Evolutionary conservation across 2,113 vertebrate genomes (phyloP), one percentile per base, ranked within the genome.

Genomic region (Phoxinus phoxinus): DNA sequence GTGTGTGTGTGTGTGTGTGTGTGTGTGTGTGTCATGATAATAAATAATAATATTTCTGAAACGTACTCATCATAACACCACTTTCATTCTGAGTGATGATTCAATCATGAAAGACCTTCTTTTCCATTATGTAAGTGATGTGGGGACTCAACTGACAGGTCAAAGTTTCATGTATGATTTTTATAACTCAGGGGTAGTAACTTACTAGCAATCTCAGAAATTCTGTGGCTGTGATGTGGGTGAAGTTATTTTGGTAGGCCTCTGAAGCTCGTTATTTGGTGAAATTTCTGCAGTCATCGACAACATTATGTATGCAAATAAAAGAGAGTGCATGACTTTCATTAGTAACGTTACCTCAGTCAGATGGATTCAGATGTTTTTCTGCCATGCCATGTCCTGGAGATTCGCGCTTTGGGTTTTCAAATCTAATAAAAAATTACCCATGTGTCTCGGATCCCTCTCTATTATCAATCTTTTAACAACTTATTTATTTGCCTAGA

Each of bases 1-100:
- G 35, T 37, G 35, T 37, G 35, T 37, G 35, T 37, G 35, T 37
- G 37, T 7, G 37, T 37, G 35, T 41, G 37, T 41, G 37, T 41
- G 37, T 21, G 17, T 2, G 32, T 9, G 67, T 71, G 32, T 5
- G 2, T 2, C 2, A 61, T 61, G n/a, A 61, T 19, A 21, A 2
- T 56, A 56, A 59, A 65, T 30, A 72, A n/a, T 44, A n/a, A 77
- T 13, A 41, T 61, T 80, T 21, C 37, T 46, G 78, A 65, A 81
- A 27, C 21, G n/a, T 30, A 30, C 17, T 46, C 23, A 51, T 65
- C 81, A 76, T 71, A 46, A 53, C 73, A 69, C 1, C 6, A 21
- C 37, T 85, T 79, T 85, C 87, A 72, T 10, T 85, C 78, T 79
- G 87, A 59, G 13, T 53, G 32, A 61, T 83, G 6, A 21, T 59